Conservation (phyloP, 2,888 invertebrate genomes). For the Noctua janthina region DNA sequence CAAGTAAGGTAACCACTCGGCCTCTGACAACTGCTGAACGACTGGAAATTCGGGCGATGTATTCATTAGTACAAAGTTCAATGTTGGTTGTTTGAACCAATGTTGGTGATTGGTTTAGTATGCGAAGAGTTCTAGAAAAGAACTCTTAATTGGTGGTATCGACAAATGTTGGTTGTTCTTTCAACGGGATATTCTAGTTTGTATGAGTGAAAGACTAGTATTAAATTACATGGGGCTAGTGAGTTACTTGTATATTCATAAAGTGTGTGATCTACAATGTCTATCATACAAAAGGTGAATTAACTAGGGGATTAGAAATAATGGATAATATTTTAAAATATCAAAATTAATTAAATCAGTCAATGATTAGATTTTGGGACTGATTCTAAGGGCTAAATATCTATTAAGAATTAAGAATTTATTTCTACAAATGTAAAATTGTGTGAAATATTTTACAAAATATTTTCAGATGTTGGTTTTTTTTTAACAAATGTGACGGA, state of each 20-base stretch:
- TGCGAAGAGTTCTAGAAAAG: background rate
- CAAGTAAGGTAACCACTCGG: conserved; percentile 96
- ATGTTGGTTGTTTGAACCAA: conserved; percentile 11
- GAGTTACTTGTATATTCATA: conserved; percentile 14
- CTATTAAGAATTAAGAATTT: conserved; percentile 7
- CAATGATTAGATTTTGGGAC: conserved; percentile 2
- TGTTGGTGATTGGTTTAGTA: conserved; percentile 20
- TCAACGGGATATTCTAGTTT: conserved; percentile 33
- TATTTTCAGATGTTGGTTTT: conserved; percentile 19
- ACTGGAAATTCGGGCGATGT: conserved; percentile 88
- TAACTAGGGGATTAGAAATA: conserved; percentile 46
- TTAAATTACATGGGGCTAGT: conserved; percentile 42
- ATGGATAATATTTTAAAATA: conserved; percentile 4
- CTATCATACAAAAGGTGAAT: conserved; percentile 43
- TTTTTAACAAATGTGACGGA: conserved; percentile 62
- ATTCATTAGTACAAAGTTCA: conserved; percentile 34
- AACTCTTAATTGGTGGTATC: conserved; percentile 7
- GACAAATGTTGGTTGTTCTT: conserved; percentile 25
- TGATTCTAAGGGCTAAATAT: conserved; percentile 14
- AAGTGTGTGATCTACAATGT: conserved; percentile 46
- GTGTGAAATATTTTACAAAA: conserved; percentile 8
- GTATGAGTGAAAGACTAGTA: conserved; percentile 33
- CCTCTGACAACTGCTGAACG: conserved; percentile 99
- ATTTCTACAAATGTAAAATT: conserved; percentile 20
- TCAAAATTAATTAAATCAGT: conserved; percentile 5